Percentiles rank a stretch among this genome's conserved stretches.
phyloP scores from a whole-genome alignment of 1,140 invertebrate genomes.

The Asobara japonica region DNA sequence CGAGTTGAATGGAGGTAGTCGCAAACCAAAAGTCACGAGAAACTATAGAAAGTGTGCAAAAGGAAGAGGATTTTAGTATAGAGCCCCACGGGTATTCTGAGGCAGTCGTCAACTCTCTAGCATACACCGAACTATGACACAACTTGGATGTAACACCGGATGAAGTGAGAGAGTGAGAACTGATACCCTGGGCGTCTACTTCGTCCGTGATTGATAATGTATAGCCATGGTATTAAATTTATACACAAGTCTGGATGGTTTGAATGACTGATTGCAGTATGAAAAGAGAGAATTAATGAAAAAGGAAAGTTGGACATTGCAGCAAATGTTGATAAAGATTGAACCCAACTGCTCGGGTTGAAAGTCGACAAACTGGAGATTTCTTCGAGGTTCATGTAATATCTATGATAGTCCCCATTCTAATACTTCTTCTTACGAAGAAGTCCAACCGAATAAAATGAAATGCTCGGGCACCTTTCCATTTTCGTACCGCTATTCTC shows the following conservation, averaged over 20 bases:
- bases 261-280: background rate
- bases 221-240: conserved; percentile 1
- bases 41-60: background rate
- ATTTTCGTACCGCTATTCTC: conserved; percentile 9
- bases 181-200: background rate
- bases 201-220: background rate
- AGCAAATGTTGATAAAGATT: no score
- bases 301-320: no score
- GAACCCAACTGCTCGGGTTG: no score
- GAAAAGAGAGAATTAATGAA: background rate
- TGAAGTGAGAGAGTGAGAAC: background rate
- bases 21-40: background rate
- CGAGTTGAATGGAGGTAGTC: background rate
- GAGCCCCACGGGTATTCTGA: background rate
- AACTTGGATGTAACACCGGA: conserved; percentile 8
- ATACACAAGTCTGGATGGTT: background rate
- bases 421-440: background rate
- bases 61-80: background rate
- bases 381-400: no score
- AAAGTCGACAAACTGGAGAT: no score
- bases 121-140: background rate
- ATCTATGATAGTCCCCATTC: no score
- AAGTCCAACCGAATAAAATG: background rate
- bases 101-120: background rate
- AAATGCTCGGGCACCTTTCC: background rate